Percentiles rank a stretch among this genome's conserved stretches.
These are phyloP conservation scores for Xyrauchen texanus DNA, from an alignment of 2,113 vertebrate genomes.

Conservation along the genomic window DNA sequence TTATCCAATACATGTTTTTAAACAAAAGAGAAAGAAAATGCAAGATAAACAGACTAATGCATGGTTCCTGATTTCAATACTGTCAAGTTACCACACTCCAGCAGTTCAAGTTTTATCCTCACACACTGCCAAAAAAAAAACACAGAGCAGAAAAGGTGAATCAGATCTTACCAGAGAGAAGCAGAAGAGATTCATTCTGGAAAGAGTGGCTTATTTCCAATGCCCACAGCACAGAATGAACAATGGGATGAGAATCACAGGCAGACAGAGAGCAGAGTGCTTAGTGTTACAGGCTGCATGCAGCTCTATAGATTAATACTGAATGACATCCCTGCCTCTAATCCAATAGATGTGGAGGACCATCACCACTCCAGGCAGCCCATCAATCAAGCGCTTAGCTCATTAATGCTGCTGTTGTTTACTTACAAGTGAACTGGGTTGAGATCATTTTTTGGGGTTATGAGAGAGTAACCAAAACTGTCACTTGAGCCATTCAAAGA, in stretches of 20 bases:
- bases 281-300: constrained; percentile 76
- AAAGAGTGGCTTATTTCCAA: constrained; percentile 35
- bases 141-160: constrained; percentile 4
- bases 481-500: no score
- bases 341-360: constrained; percentile 87
- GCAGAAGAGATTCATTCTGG: constrained; percentile 94
- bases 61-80: not conserved
- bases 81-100: not conserved
- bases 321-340: constrained; percentile 88
- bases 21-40: not conserved
- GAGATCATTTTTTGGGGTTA: no score
- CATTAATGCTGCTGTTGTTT: constrained; percentile 20
- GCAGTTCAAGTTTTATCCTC: not conserved
- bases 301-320: constrained; percentile 84
- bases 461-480: no score
- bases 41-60: not conserved
- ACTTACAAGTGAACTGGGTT: not conserved
- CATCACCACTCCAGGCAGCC: constrained; percentile 77
- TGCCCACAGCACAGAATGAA: constrained; percentile 43
- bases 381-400: constrained; percentile 36
- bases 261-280: constrained; percentile 61
- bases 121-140: not conserved
- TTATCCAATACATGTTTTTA: not conserved
- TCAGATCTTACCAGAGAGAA: constrained; percentile 89
- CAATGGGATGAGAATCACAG: constrained; percentile 49